A percentile compares a stretch with the other conserved stretches of the same genome.
Evolutionary conservation across 1,140 invertebrate genomes (phyloP).

Genomic region (Chionoecetes opilio): DNA sequence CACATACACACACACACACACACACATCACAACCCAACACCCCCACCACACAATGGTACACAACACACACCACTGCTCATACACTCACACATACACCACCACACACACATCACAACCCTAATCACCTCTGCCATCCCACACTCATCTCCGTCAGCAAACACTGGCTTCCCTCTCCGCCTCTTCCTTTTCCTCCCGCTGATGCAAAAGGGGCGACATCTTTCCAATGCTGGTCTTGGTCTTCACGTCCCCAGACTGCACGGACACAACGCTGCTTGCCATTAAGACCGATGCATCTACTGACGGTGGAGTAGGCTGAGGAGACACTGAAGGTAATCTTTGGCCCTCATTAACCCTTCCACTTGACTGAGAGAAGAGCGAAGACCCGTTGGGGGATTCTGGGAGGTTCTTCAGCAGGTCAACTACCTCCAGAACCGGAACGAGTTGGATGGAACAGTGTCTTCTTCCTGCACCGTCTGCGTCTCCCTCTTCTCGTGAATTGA

Average conservation of each 20-base stretch:
- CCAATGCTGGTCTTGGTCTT: background rate
- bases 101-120: too few relatives aligned
- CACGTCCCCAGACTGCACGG: background rate
- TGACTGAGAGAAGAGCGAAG: background rate
- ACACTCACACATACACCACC: too few relatives aligned
- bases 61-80: too few relatives aligned
- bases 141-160: background rate
- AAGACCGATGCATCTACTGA: background rate
- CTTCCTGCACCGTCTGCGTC: background rate
- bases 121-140: background rate
- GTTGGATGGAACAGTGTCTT: constrained; percentile 4
- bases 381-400: constrained; percentile 32
- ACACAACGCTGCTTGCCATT: background rate
- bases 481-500: background rate
- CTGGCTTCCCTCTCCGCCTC: background rate
- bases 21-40: background rate
- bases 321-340: background rate
- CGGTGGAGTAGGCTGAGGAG: background rate
- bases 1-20: too few relatives aligned
- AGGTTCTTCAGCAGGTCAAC: constrained; percentile 63
- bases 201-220: background rate
- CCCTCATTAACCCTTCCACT: background rate
- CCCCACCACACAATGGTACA: too few relatives aligned
- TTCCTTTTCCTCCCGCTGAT: background rate
- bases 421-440: constrained; percentile 56